Conservation (phyloP, 2,113 vertebrate species). For the Microtus pennsylvanicus region DNA sequence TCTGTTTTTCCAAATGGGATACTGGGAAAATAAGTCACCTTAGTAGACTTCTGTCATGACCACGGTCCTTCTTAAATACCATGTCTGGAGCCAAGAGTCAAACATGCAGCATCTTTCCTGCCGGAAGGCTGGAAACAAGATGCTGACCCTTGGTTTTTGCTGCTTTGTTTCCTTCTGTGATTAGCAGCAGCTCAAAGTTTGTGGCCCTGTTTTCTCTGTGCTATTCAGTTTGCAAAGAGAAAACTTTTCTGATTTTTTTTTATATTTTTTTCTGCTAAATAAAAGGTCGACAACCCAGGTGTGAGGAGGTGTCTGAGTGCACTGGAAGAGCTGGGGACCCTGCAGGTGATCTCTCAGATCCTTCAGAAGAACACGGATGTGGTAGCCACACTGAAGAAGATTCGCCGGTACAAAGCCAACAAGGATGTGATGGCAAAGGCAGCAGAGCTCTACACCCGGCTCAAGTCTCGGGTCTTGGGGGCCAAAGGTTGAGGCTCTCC, state of each 20-base stretch:
- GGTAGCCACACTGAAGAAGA: no score
- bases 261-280: background rate
- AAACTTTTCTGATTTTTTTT: constrained; percentile 1
- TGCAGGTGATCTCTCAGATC: no score
- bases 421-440: no score
- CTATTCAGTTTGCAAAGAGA: background rate
- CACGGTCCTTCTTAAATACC: constrained; percentile 55
- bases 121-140: constrained; percentile 34
- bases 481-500: no score
- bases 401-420: no score
- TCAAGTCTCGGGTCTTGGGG: no score
- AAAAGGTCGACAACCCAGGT: background rate
- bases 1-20: constrained; percentile 66
- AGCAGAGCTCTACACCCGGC: no score
- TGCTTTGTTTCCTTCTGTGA: constrained; percentile 49
- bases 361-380: no score
- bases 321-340: no score
- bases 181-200: background rate
- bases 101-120: background rate
- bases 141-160: constrained; percentile 57
- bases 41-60: constrained; percentile 29
- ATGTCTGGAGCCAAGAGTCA: constrained; percentile 62
- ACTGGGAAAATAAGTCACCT: constrained; percentile 61
- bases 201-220: background rate
- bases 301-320: no score